Evolutionary conservation across 2,113 vertebrate genomes (phyloP).

Genomic region (Cyanocitta stelleri): DNA sequence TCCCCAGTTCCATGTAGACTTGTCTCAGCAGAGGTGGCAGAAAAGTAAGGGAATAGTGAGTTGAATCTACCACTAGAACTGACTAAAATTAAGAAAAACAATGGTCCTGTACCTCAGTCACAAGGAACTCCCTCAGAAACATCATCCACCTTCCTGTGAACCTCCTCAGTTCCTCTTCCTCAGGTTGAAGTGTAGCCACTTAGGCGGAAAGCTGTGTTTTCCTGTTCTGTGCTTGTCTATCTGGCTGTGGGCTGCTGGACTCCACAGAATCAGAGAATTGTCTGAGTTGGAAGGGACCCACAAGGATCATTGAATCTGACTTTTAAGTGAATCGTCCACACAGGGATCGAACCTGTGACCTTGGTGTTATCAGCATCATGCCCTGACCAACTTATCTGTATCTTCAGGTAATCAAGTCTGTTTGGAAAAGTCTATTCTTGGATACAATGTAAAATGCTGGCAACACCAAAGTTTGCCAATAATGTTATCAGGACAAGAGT

Average conservation of each 20-base stretch:
- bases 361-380: rapidly evolving
- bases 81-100: not conserved
- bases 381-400: not conserved
- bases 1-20: not conserved
- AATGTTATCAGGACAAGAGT: not conserved
- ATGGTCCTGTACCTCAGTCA: not conserved
- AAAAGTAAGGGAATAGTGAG: not conserved
- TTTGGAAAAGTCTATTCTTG: not conserved
- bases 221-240: not conserved
- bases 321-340: not conserved
- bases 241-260: not conserved
- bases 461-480: not conserved
- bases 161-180: not conserved
- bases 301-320: rapidly evolving
- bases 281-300: not conserved
- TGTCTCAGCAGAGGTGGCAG: not conserved
- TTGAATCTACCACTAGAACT: not conserved
- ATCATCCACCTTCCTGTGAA: not conserved
- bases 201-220: not conserved
- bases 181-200: not conserved
- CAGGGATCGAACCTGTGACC: rapidly evolving
- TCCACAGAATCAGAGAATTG: not conserved
- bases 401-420: not conserved
- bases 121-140: not conserved
- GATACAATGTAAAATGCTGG: rapidly evolving